Evolutionary conservation across 2,888 invertebrate species (phyloP), one percentile per base, ranked within the genome.

Genomic region (Nomada hirtipes): DNA sequence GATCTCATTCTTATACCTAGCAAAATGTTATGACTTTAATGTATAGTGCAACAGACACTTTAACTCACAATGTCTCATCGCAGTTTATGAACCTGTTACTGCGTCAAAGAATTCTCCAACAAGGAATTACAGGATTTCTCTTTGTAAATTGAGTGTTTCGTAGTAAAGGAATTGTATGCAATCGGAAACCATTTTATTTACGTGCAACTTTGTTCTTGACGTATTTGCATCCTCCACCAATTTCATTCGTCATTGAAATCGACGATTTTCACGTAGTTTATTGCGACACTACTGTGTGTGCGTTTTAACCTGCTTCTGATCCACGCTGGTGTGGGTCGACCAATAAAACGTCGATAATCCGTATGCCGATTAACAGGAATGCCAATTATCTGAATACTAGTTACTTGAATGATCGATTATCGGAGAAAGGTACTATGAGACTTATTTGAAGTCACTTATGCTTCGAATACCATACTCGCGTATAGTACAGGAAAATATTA

Each of bases 381-480:
- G 53, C 53, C 77, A 77, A 77, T 77, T 77, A 74, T 59, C 65
- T 29, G 64, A 72, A 74, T 77, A 47, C 74, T 36, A 13, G 65
- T 77, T 74, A 77, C 23, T 53, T 29, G 65, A 67, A 77, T 73
- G 74, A 74, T 77, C 74, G 77, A 74, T 74, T 73, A 74, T 61
- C 42, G 36, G 60, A 74, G 53, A 77, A 67, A 60, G 44, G 50
- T 60, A 65, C 60, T 57, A 72, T 64, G 20, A 44, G 23, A 72
- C 18, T 42, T 53, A 52, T 55, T 55, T 42, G 11, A 64, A 50
- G 44, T 7, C 23, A n/a, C n/a, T 57, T 42, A 9, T n/a, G n/a
- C 44, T 18, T 44, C 26, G 52, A 42, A 70, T 36, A 70, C 20
- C n/a, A 50, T 47, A 23, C n/a, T n/a, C 36, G n/a, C 20, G n/a